Base-by-base conservation (phyloP, 92 coral and sea anemone species). In the Epizoanthus illoricatus region DNA sequence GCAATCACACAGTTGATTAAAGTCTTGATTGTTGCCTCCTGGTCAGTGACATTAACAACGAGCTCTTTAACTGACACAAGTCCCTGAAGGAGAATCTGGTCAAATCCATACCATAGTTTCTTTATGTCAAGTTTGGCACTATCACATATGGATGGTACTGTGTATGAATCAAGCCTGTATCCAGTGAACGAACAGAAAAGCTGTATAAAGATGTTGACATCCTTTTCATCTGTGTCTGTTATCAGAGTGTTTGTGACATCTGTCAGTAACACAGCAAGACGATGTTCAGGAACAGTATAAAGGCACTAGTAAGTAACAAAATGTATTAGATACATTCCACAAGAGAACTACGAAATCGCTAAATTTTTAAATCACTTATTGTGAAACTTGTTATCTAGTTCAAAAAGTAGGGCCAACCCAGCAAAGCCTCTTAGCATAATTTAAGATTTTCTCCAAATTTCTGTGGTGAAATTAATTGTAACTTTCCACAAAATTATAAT, bases 1-100 rank as follows among this genome's bases (percentile, higher is more conserved):
- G 69, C 59, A 41, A 78, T 45, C 41, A 78, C 71, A 41, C 82
- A 78, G 60, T 62, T 63, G 8, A 78, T 45, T 54, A 78, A 63
- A 63, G 71, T 42, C 28, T 78, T 62, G 43, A 43, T 11, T 21
- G 63, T 45, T 20, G 33, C 24, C 71, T 62, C 60, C 42, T 78
- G 82, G 40, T 78, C 70, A 45, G 15, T 11, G 4, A 13, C 40
- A n/a, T 78, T 21, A 20, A 66, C 67, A 9, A 78, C 24, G 21
- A 3, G 54, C 24, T 43, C 65, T 36, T 78, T 43, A 62, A 63
- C 20, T 43, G 71, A 62, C n/a, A 41, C 1, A 4, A 78, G n/a
- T 16, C 82, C 70, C 41, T 78, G 71, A 63, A 62, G 60, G 42
- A 78, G 57, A 23, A 23, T 63, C 13, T 33, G 19, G 5, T 63